These are phyloP conservation scores for Pycnonotus jocosus DNA, from an alignment of 2,113 vertebrate species.

Conservation along the genomic window DNA sequence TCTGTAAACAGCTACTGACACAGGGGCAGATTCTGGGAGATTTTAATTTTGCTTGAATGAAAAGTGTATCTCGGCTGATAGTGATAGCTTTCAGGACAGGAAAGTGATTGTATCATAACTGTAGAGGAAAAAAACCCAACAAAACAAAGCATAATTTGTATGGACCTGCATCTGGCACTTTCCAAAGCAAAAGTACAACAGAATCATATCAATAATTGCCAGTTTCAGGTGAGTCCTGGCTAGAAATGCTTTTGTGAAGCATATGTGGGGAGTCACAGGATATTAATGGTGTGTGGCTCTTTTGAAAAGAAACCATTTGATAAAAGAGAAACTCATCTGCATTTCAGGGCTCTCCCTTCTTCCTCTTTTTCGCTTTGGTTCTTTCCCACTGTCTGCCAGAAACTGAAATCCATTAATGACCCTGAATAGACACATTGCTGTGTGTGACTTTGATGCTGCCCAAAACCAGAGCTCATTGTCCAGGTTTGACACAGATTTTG, in stretches of 20 bases:
- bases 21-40: background rate
- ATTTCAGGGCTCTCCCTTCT: background rate
- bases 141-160: background rate
- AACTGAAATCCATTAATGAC: background rate
- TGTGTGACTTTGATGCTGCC: background rate
- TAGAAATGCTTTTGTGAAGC: background rate
- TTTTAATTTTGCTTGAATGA: background rate
- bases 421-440: background rate
- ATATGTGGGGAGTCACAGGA: background rate
- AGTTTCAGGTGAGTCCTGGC: background rate
- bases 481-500: background rate
- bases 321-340: background rate
- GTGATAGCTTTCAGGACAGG: background rate
- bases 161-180: background rate
- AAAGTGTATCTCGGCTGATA: background rate
- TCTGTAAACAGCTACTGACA: background rate
- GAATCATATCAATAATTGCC: background rate
- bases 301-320: background rate
- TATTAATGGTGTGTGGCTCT: background rate
- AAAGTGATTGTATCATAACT: background rate
- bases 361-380: background rate
- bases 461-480: background rate
- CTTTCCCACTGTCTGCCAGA: background rate
- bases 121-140: background rate
- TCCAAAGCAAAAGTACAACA: background rate